phyloP scores from a whole-genome alignment of 2,888 invertebrate genomes.

The Amblyjoppa proteus region DNA sequence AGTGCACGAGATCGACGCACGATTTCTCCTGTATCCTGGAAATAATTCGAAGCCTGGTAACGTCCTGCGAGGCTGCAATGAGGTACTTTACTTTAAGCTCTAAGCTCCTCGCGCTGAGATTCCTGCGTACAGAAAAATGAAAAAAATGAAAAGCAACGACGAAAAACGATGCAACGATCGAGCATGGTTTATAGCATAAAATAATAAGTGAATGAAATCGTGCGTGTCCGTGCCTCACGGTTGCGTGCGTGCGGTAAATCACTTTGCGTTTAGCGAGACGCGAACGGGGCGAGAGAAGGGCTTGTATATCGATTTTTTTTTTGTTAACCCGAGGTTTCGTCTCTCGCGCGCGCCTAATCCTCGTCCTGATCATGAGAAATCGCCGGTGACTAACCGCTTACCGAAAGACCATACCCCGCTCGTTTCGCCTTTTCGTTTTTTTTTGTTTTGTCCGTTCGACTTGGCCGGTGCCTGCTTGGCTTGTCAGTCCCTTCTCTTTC shows the following conservation, averaged over 20 bases:
- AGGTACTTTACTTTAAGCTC: background rate
- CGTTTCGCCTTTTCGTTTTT: conserved; percentile 5
- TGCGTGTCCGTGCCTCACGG: conserved; percentile 62
- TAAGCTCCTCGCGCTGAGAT: background rate
- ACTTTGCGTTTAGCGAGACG: conserved; percentile 48
- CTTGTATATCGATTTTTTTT: conserved; percentile 73
- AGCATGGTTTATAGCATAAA: conserved; percentile 27
- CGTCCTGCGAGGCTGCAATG: background rate
- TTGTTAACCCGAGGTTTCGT: conserved; percentile 63
- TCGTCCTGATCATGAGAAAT: conserved; percentile 80
- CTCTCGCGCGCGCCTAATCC: conserved; percentile 72
- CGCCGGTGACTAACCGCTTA: conserved; percentile 68
- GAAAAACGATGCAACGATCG: background rate
- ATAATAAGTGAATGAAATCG: conserved; percentile 55
- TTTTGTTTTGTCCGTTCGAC: background rate
- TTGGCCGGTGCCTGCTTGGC: conserved; percentile 3
- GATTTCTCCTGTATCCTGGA: conserved; percentile 50
- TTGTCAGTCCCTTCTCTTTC: conserved; percentile 19
- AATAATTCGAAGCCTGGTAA: conserved; percentile 37
- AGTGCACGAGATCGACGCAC: conserved; percentile 3
- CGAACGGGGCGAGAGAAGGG: conserved; percentile 33
- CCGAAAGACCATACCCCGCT: conserved; percentile 12
- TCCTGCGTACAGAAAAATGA: background rate
- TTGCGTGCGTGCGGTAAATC: conserved; percentile 68
- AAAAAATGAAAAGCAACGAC: background rate